Evolutionary conservation across 2,888 invertebrate species (phyloP), one percentile per base, ranked within the genome.

Genomic region (Maniola hyperantus): DNA sequence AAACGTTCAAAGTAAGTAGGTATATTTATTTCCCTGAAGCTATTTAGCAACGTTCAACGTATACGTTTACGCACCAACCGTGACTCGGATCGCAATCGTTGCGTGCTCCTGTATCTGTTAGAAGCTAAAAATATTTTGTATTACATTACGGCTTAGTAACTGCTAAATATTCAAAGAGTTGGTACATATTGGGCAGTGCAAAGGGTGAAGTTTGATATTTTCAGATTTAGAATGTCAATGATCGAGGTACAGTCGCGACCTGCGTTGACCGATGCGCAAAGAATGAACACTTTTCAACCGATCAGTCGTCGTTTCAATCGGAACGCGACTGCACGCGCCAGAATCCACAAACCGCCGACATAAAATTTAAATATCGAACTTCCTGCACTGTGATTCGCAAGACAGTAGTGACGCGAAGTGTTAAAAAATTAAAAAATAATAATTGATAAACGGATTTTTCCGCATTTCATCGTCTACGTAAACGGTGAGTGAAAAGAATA

Each of bases 281-380:
- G 87, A 87, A 85, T 81, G 84, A 80, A 83, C 85, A 82, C 70
- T 64, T 69, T 68, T 18, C n/a, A 36, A 72, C 72, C 74, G 69
- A 68, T 70, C 89, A 91, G 91, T 91, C 86, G 84, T 79, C 82
- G 83, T 82, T 83, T 83, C 80, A 80, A 76, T 76, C 76, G 83
- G 85, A 82, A 82, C 85, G 87, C 77, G 77, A 80, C 79, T 79
- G 78, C 83, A 79, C 87, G 88, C 75, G 73, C 64, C 65, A 44
- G 65, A 70, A 67, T 66, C 64, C 72, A 65, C 66, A 36, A 67
- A 64, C 64, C 60, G 39, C 51, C 58, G 26, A 57, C 18, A 54
- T 65, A 61, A n/a, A 67, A 70, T 73, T 76, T 66, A 66, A 73
- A 73, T 73, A 72, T 70, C 74, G 66, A 69, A 69, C 60, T 55